Base-by-base conservation (phyloP, 2,888 invertebrate species). In the Podabrus alpinus region DNA sequence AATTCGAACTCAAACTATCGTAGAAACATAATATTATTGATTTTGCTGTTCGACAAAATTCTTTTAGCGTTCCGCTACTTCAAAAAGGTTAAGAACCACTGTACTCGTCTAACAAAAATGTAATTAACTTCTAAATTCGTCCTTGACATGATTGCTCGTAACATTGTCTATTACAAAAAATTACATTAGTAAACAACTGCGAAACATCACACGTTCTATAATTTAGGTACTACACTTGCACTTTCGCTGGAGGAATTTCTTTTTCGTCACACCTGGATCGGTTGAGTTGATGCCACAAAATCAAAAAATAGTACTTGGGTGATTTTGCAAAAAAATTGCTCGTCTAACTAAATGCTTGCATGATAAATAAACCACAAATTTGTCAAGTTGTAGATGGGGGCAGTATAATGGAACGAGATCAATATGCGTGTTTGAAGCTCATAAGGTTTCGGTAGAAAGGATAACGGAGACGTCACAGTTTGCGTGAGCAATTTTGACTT, bases 81-180 rank as follows among this genome's bases (percentile, higher is more conserved):
- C n/a, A n/a, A n/a, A n/a, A n/a, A n/a, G n/a, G n/a, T n/a, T n/a
- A n/a, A n/a, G n/a, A n/a, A n/a, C n/a, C n/a, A n/a, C n/a, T n/a
- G n/a, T n/a, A n/a, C n/a, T n/a, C n/a, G n/a, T n/a, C 45, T 45
- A 45, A 45, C 45, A 45, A 45, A 45, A 45, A 45, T 45, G 45
- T 45, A 83, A 81, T 71, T 69, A 75, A 67, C 80, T 77, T 74
- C 68, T 77, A 64, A 78, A 72, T 66, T 59, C 66, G 16, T 73
- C 62, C 68, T 60, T 72, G 72, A 72, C 72, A 72, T 68, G 21
- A 15, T 69, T 68, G 59, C 59, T 24, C 62, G 66, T 19, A 17
- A 17, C 15, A 13, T 64, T 21, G 62, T 64, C 62, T 64, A 64
- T 64, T 19, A 64, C 13, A 64, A 64, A 64, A 64, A 64, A 64